phyloP scores from a whole-genome alignment of 2,888 invertebrate species.

The Eupithecia inturbata region DNA sequence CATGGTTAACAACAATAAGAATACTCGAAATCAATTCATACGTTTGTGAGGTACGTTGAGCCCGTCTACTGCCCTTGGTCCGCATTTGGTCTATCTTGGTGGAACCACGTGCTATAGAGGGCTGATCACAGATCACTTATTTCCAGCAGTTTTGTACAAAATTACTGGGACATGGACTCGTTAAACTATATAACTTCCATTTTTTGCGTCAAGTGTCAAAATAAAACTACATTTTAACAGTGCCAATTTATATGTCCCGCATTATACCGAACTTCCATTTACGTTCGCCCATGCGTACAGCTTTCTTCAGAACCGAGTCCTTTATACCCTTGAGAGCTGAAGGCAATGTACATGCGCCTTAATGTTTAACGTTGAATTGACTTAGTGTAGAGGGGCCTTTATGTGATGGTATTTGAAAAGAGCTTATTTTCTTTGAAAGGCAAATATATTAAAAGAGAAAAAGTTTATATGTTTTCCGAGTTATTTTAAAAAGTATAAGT shows the following conservation, averaged over 20 bases:
- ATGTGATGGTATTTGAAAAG: not conserved
- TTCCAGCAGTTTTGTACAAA: too few species aligned
- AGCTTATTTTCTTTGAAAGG: not conserved
- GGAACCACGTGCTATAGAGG: too few species aligned
- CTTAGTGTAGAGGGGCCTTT: not conserved
- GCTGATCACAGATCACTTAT: too few species aligned
- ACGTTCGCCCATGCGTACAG: constrained; percentile 28
- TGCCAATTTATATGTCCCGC: constrained; percentile 21
- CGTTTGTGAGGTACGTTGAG: too few species aligned
- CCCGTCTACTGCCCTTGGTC: too few species aligned
- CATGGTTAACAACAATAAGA: too few species aligned
- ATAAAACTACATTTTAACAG: not conserved
- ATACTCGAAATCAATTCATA: too few species aligned
- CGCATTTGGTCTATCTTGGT: too few species aligned
- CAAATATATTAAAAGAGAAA: not conserved
- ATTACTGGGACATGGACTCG: too few species aligned
- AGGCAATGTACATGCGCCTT: constrained; percentile 22
- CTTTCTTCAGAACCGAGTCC: constrained; percentile 28
- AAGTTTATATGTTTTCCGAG: not conserved
- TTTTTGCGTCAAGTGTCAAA: not conserved
- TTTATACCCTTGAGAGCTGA: constrained; percentile 13
- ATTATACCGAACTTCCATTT: constrained; percentile 27
- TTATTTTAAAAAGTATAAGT: too few species aligned
- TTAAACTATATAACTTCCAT: too few species aligned
- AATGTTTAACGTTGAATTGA: constrained; percentile 18